Base-by-base conservation (phyloP, 2,888 invertebrate species). In the Prosopocoilus inquinatus region DNA sequence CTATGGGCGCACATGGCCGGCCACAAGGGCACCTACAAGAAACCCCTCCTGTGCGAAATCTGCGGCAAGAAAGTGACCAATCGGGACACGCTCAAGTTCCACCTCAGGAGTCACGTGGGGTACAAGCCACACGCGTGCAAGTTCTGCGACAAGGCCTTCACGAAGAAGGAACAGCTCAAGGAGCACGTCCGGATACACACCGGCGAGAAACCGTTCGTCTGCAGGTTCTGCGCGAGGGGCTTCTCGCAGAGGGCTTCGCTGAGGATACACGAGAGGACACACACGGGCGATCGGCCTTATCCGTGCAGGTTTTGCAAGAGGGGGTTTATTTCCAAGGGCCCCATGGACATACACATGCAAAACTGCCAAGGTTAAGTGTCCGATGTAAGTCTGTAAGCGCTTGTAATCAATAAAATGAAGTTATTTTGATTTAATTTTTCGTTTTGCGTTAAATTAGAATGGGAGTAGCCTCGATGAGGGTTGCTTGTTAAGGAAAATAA, bases 181-280 rank as follows among this genome's bases (percentile, higher is more conserved):
- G 74, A 74, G 52, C 76, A 76, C 60, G 2, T 5, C 1, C 20
- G 20, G 20, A 3, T 28, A 5, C 76, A 76, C 50, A 76, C 74
- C 1, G 75, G 75, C 1, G 75, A 74, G 56, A 69, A 72, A 47
- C 76, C 76, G 4, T 75, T 74, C 58, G 64, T 68, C 9, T 85
- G 85, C 72, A 78, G 81, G 57, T 79, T 80, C 70, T 85, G 85
- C 73, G 80, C 80, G 20, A 84, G 84, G 73, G 82, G 81, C 9
- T 85, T 85, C 76, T 81, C 82, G 33, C 85, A 85, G 74, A 76
- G 83, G 12, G 82, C 83, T 61, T 84, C 84, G 57, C 79, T 85
- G 59, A 84, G 83, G 60, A 84, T 84, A 58, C 86, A 86, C 71
- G 83, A 83, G 72, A 75, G 85, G 67, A 82, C 82, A 67, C 85